Evolutionary conservation across 2,888 invertebrate genomes (phyloP).

Genomic region (Leptinotarsa rubiginosa): DNA sequence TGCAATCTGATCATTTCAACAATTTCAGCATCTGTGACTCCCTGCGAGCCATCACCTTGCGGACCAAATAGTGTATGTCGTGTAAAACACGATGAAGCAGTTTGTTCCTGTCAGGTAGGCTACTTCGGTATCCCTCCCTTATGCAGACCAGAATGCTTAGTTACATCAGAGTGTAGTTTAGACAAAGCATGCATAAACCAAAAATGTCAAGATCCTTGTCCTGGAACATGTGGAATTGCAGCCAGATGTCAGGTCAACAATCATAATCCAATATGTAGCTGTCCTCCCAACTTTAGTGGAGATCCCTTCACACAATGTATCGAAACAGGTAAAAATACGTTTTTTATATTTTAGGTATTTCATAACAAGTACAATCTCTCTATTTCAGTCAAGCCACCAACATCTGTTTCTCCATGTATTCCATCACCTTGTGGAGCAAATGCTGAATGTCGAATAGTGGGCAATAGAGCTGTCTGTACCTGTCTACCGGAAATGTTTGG

Average conservation of each 20-base stretch:
- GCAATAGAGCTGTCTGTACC: constrained; percentile 77
- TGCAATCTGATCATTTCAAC: not conserved
- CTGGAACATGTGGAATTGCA: constrained; percentile 71
- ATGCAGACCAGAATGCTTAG: constrained; percentile 73
- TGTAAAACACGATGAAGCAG: constrained; percentile 69
- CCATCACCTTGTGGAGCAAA: constrained; percentile 81
- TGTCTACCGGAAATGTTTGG: constrained; percentile 82
- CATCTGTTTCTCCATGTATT: constrained; percentile 74
- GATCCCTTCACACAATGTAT: constrained; percentile 72
- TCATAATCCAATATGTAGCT: constrained; percentile 75
- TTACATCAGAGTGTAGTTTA: constrained; percentile 72
- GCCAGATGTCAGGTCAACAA: constrained; percentile 72
- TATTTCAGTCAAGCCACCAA: constrained; percentile 53
- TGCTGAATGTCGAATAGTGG: constrained; percentile 74
- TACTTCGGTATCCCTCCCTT: constrained; percentile 72
- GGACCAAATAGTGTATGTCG: constrained; percentile 73
- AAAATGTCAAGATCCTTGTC: constrained; percentile 75
- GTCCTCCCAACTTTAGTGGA: constrained; percentile 71
- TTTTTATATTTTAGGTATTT: not conserved
- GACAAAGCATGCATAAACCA: constrained; percentile 74
- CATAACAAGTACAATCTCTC: not conserved
- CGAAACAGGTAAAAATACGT: constrained; percentile 63
- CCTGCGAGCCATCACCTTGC: constrained; percentile 73
- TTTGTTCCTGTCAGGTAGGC: constrained; percentile 73
- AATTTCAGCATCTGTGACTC: constrained; percentile 65